Conservation (phyloP, 2,797 vertebrate species). For the Aplochiton taeniatus region DNA sequence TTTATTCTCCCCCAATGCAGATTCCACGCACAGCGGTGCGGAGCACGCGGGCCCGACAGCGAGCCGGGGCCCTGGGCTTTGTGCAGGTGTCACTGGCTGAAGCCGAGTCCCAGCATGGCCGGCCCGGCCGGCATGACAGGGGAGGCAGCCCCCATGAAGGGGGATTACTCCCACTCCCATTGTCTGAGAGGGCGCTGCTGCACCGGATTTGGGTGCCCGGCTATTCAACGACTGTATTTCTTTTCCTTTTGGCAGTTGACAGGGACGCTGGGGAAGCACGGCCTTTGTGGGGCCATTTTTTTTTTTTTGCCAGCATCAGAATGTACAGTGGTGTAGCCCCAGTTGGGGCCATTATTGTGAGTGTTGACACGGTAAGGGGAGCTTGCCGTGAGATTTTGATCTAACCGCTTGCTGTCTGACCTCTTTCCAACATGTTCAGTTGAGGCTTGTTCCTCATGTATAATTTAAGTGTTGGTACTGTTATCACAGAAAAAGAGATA, state of each 20-base stretch:
- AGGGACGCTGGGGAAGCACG: slow-evolving; percentile 74
- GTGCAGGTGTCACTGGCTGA: slow-evolving; percentile 76
- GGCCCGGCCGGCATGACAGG: slow-evolving; percentile 73
- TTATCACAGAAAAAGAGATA: slow-evolving; percentile 56
- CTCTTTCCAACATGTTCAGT: slow-evolving; percentile 65
- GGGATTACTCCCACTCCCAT: slow-evolving; percentile 78
- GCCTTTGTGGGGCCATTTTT: no score
- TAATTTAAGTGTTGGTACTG: slow-evolving; percentile 68
- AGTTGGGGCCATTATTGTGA: slow-evolving; percentile 72
- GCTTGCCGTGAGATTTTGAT: slow-evolving; percentile 64
- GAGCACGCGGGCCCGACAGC: slow-evolving; percentile 62
- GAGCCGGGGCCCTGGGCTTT: slow-evolving; percentile 72
- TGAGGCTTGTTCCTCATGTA: slow-evolving; percentile 65
- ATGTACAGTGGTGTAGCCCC: slow-evolving; percentile 67
- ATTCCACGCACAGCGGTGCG: slow-evolving; percentile 79
- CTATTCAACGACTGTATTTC: slow-evolving; percentile 74
- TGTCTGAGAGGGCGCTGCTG: slow-evolving; percentile 62
- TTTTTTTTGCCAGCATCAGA: slow-evolving; percentile 70
- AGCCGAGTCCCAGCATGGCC: slow-evolving; percentile 75
- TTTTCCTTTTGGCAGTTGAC: slow-evolving; percentile 68
- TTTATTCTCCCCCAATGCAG: slow-evolving; percentile 72
- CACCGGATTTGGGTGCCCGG: slow-evolving; percentile 76
- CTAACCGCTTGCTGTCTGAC: slow-evolving; percentile 68
- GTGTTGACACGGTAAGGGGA: slow-evolving; percentile 67
- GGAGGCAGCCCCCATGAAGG: slow-evolving; percentile 81